These are phyloP conservation scores for Cosmorhoe ocellata DNA, from an alignment of 2,888 invertebrate genomes.

Conservation along the genomic window DNA sequence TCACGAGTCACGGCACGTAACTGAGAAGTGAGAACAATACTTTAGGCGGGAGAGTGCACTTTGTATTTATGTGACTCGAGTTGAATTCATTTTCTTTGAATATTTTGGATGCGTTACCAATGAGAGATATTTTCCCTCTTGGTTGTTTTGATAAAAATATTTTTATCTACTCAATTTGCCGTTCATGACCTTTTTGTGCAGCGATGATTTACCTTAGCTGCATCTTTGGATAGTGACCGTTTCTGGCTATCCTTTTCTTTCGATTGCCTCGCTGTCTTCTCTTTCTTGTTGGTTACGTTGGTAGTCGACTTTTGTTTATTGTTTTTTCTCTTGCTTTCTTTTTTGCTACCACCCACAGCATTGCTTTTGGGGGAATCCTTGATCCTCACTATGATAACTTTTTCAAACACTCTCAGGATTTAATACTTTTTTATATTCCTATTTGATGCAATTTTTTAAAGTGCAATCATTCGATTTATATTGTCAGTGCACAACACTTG, in stretches of 20 bases:
- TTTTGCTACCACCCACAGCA: constrained; percentile 83
- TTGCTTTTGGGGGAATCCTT: constrained; percentile 84
- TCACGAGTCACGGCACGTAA: constrained; percentile 49
- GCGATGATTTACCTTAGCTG: constrained; percentile 39
- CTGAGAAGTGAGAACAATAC: constrained; percentile 5
- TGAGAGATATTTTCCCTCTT: no score
- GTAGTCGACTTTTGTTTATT: constrained; percentile 82
- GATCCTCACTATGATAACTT: constrained; percentile 86
- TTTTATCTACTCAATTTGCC: no score
- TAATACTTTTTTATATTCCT: constrained; percentile 19
- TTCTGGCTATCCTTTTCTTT: constrained; percentile 64
- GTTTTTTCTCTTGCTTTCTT: constrained; percentile 85
- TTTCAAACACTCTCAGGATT: constrained; percentile 40
- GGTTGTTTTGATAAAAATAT: no score
- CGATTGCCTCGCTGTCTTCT: constrained; percentile 56
- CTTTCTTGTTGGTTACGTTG: constrained; percentile 74
- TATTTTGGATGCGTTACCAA: no score
- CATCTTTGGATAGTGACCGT: constrained; percentile 57
- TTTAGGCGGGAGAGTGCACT: constrained; percentile 2
- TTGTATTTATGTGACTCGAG: neutral
- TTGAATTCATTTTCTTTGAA: neutral
- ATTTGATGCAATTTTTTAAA: neutral
- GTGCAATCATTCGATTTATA: constrained; percentile 7
- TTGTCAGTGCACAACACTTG: neutral
- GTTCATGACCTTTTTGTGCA: no score